Evolutionary conservation across 2,797 vertebrate genomes (phyloP).

Genomic region (Paguma larvata): DNA sequence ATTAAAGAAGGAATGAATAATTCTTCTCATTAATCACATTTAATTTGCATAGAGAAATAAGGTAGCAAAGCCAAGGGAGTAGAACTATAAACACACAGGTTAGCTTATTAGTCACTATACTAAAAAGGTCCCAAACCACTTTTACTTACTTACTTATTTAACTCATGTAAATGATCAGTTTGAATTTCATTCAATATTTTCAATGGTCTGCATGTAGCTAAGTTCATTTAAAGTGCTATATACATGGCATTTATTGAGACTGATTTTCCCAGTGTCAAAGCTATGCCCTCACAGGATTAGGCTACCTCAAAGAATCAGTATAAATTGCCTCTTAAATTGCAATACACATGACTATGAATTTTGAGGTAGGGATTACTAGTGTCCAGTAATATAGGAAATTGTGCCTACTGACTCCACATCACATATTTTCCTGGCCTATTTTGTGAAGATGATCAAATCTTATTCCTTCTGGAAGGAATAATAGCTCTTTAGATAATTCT

Average conservation of each 20-base stretch:
- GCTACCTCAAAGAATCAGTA: neutral
- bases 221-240: slow-evolving; percentile 39
- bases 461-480: slow-evolving; percentile 8
- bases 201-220: slow-evolving; percentile 7
- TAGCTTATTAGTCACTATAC: slow-evolving; percentile 51
- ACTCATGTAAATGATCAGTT: slow-evolving; percentile 43
- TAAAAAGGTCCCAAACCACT: slow-evolving; percentile 49
- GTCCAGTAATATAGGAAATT: neutral
- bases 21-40: slow-evolving; percentile 67
- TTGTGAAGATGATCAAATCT: slow-evolving; percentile 20
- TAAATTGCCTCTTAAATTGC: neutral
- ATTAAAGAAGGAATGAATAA: slow-evolving; percentile 17
- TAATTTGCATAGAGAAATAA: slow-evolving; percentile 55
- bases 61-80: slow-evolving; percentile 20
- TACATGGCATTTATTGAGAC: neutral
- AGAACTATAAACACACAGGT: neutral
- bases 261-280: slow-evolving; percentile 9
- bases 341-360: neutral
- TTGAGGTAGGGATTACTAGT: neutral
- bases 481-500: neutral
- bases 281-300: neutral
- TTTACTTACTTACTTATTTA: slow-evolving; percentile 22
- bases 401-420: neutral
- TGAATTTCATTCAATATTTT: slow-evolving; percentile 64
- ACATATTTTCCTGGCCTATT: slow-evolving; percentile 38